Conservation (phyloP, 2,888 invertebrate genomes). For the Rhimphoctona megacephalus region DNA sequence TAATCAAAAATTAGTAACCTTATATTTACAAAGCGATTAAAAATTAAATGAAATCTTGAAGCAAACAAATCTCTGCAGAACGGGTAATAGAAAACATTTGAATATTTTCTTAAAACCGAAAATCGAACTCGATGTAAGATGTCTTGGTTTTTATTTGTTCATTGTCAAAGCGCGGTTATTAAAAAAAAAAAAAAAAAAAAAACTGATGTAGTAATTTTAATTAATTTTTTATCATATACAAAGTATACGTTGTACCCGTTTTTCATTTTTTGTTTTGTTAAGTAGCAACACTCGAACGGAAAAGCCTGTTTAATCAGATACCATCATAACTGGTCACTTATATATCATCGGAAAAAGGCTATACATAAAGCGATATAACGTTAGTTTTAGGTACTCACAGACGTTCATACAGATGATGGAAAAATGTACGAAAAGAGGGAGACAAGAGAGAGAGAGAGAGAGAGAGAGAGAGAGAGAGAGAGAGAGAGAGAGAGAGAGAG, state of each 20-base stretch:
- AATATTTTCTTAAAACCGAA: background rate
- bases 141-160: too few relatives aligned
- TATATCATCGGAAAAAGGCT: conserved; percentile 1
- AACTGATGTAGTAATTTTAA: too few relatives aligned
- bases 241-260: background rate
- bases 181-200: too few relatives aligned
- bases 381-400: background rate
- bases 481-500: conserved; percentile 58
- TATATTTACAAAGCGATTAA: background rate
- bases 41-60: background rate
- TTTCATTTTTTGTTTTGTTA: background rate
- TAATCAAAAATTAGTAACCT: background rate
- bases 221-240: background rate
- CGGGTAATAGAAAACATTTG: background rate
- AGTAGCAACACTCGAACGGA: background rate
- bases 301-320: background rate
- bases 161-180: too few relatives aligned
- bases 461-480: conserved; percentile 45
- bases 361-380: conserved; percentile 3
- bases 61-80: too few relatives aligned
- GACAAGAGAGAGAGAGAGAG: conserved; percentile 25
- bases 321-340: background rate
- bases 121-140: too few relatives aligned
- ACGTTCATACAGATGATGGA: conserved; percentile 1
- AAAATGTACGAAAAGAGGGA: conserved; percentile 39